Conservation (phyloP, 2,113 vertebrate genomes). For the Psittacara wagleri region DNA sequence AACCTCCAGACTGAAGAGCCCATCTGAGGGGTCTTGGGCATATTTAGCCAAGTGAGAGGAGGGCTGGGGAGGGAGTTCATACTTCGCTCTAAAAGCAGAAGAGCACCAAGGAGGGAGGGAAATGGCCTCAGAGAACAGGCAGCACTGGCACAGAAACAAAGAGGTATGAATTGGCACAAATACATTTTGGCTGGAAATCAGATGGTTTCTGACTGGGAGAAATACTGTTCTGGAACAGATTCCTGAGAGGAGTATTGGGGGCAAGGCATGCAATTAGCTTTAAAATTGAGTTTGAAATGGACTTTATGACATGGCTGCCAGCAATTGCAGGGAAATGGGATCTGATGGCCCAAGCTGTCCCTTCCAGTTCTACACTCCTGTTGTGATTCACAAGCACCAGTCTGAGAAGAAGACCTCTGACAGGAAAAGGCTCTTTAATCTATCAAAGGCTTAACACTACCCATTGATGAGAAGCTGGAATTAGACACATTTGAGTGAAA, state of each 20-base stretch:
- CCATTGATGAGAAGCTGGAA: neutral
- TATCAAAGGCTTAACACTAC: neutral
- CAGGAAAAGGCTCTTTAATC: neutral
- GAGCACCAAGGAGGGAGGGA: neutral
- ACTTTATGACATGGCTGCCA: slow-evolving; percentile 33
- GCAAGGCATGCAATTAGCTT: slow-evolving; percentile 46
- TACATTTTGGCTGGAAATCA: slow-evolving; percentile 37
- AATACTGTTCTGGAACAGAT: slow-evolving; percentile 48
- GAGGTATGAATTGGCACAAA: slow-evolving; percentile 45
- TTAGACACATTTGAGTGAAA: neutral
- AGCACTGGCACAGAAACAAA: slow-evolving; percentile 18
- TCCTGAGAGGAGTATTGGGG: slow-evolving; percentile 9
- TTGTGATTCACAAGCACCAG: neutral
- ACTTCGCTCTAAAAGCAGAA: neutral
- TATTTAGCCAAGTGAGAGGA: neutral
- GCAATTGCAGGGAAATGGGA: slow-evolving; percentile 37
- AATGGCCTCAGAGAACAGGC: slow-evolving; percentile 2
- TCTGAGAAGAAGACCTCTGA: neutral
- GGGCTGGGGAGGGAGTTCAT: neutral
- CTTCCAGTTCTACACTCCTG: neutral
- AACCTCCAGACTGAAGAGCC: neutral
- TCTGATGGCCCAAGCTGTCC: slow-evolving; percentile 6
- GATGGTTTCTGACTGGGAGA: slow-evolving; percentile 29
- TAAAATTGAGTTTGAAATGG: slow-evolving; percentile 52
- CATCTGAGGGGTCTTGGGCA: neutral